Conservation (phyloP, 2,113 vertebrate species). For the Pica pica region DNA sequence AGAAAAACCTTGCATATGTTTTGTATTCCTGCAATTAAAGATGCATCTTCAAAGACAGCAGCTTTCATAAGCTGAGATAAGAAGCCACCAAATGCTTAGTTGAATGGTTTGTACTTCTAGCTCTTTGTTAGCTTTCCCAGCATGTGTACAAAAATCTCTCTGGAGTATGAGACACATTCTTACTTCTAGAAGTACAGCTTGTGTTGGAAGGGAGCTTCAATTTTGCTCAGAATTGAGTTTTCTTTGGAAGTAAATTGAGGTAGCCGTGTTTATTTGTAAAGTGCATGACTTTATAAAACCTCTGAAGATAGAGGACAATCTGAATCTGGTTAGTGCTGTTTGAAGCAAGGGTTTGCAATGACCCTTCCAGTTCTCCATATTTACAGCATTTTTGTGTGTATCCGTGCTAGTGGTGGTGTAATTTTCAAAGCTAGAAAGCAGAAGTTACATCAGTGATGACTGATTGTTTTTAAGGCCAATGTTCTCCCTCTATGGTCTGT, state of each 20-base stretch:
- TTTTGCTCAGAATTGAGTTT: not conserved
- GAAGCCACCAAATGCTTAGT: not conserved
- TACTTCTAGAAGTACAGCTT: not conserved
- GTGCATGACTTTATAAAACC: not conserved
- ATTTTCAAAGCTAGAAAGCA: not conserved
- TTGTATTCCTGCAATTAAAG: not conserved
- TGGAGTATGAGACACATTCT: not conserved
- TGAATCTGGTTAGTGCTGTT: not conserved
- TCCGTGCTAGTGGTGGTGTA: not conserved
- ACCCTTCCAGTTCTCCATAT: not conserved
- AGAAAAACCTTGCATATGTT: not conserved
- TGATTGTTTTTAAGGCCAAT: not conserved
- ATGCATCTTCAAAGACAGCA: not conserved
- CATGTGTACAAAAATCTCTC: not conserved
- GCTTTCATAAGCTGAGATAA: not conserved
- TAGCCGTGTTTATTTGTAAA: not conserved
- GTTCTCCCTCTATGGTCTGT: not conserved
- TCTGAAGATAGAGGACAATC: not conserved
- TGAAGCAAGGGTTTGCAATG: not conserved
- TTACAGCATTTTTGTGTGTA: not conserved
- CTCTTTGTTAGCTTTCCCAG: not conserved
- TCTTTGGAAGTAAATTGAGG: not conserved
- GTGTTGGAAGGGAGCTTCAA: not conserved
- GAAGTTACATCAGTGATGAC: not conserved
- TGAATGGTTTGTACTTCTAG: not conserved